phyloP scores from a whole-genome alignment of 2,888 invertebrate genomes.

The Limnephilus marmoratus region DNA sequence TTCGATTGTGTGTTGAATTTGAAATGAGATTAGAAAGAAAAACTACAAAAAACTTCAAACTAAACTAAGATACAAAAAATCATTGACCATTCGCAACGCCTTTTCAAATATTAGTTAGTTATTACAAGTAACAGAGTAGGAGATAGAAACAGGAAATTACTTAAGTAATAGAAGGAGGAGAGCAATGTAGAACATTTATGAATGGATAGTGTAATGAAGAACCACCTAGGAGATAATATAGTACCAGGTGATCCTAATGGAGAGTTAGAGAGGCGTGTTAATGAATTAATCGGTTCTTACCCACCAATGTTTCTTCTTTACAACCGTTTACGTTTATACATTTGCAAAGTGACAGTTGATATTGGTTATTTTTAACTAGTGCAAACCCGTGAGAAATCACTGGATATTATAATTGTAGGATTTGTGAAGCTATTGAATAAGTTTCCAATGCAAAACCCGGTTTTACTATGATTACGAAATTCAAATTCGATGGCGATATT shows the following conservation, averaged over 20 bases:
- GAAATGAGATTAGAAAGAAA: slow-evolving; percentile 20
- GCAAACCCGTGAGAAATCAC: too few species aligned
- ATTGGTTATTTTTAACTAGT: background rate
- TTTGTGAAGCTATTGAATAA: too few species aligned
- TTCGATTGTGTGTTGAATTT: slow-evolving; percentile 42
- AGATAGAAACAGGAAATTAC: background rate
- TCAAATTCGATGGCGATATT: too few species aligned
- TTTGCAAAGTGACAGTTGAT: background rate
- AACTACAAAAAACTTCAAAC: slow-evolving; percentile 2
- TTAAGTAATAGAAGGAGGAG: background rate
- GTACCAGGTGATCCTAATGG: background rate
- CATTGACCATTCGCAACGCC: background rate
- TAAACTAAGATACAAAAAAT: background rate
- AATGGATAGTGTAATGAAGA: background rate
- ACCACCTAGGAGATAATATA: background rate
- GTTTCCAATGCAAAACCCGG: too few species aligned
- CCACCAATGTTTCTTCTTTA: background rate
- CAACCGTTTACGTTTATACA: background rate
- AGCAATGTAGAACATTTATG: background rate
- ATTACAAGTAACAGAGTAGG: background rate
- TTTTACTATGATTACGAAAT: too few species aligned
- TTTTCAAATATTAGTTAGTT: background rate
- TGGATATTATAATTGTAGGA: too few species aligned
- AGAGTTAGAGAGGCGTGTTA: background rate
- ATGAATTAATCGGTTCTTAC: background rate